Base-by-base conservation (phyloP, 2,113 vertebrate species). In the Phaethornis superciliosus region DNA sequence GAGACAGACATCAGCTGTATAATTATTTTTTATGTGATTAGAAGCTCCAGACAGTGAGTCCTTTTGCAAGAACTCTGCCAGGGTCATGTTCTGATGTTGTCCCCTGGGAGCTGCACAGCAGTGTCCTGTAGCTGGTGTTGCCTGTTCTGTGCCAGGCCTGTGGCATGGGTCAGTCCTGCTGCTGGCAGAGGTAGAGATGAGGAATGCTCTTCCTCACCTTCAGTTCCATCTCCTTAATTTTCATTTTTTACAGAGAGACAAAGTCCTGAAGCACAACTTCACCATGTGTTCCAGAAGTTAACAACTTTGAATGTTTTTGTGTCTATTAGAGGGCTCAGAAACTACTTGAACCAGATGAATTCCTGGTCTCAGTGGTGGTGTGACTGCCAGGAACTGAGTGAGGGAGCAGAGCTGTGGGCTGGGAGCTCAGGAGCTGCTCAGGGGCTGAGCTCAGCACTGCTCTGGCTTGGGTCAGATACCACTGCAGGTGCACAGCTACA, bases 351-450 rank as follows among this genome's bases (percentile, higher is more conserved):
- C 30, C 26, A 19, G 55, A 7, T 32, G 7, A 13, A 13, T 13
- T 46, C 55, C 35, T 59, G 56, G 17, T 49, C 47, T 56, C 0
- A 0, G 33, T 55, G 85, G 26, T 47, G 12, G 30, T 1, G 27
- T 33, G 33, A 6, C 42, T 44, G 42, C 11, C 0, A 3, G 78
- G 58, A 46, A 3, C 63, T 3, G 40, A 1, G 6, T 1, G 63
- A 42, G 40, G 3, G 1, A 5, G 51, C 68, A 58, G 49, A 46
- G 49, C 17, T 23, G 22, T 2, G 62, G 21, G 44, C 27, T 6
- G 35, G 35, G 62, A 9, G 62, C n/a, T 12, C n/a, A 18, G 65
- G 47, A 44, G 52, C 32, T 3, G 26, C 22, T 23, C 1, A 2
- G 4, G 21, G 9, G 55, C 54, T 7, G 37, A 21, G 27, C 9